These are phyloP conservation scores for Odocoileus hemionus DNA, from an alignment of 2,113 vertebrate genomes.

Conservation along the genomic window DNA sequence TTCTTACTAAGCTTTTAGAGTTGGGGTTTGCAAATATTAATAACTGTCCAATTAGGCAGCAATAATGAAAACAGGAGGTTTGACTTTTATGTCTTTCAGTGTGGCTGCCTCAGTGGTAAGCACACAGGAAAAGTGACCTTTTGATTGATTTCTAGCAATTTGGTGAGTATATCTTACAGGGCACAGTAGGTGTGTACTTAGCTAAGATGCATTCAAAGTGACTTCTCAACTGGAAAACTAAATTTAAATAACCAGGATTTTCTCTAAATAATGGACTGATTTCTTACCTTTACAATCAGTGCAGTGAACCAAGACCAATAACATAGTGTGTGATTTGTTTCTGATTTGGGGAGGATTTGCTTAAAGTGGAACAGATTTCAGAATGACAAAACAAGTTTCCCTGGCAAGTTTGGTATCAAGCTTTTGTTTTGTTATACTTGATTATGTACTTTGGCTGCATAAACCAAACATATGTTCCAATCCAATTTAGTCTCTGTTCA, in stretches of 20 bases:
- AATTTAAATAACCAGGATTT: background rate
- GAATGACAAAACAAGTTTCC: conserved; percentile 74
- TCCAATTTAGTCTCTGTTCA: conserved; percentile 72
- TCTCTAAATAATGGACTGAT: background rate
- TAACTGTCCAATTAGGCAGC: background rate
- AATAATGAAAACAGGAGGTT: background rate
- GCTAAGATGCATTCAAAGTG: background rate
- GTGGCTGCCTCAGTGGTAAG: background rate
- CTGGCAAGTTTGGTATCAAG: conserved; percentile 74
- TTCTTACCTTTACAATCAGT: background rate
- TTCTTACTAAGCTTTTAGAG: background rate
- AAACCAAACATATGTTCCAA: conserved; percentile 74
- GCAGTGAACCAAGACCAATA: conserved; percentile 4
- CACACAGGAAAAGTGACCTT: background rate
- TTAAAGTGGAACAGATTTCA: conserved; percentile 74
- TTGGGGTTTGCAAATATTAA: background rate
- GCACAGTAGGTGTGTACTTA: background rate
- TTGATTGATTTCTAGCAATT: background rate
- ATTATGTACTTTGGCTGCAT: conserved; percentile 80
- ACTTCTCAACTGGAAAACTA: background rate
- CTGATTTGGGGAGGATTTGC: conserved; percentile 71
- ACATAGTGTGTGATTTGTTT: conserved; percentile 67
- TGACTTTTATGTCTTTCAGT: background rate
- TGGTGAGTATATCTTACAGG: background rate
- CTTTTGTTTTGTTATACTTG: conserved; percentile 79